phyloP scores from a whole-genome alignment of 2,797 vertebrate species.

The Sylvilagus floridanus region DNA sequence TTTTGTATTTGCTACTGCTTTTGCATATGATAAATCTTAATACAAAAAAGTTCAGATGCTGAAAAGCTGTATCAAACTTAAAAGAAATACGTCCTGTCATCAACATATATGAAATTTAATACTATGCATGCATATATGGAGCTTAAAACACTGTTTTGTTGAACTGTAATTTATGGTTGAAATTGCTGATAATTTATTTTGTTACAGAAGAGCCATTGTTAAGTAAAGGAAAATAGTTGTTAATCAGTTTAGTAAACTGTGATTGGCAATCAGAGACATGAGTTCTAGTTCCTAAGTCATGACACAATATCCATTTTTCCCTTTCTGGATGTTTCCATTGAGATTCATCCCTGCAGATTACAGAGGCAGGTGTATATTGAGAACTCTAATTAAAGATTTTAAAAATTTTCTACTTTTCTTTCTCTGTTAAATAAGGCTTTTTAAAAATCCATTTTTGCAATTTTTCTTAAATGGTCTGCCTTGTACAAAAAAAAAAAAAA shows the following conservation, averaged over 20 bases:
- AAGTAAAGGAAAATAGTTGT: conserved; percentile 62
- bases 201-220: conserved; percentile 56
- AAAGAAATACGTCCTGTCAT: conserved; percentile 5
- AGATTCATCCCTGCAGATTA: neutral
- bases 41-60: neutral
- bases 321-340: neutral
- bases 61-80: neutral
- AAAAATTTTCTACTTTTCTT: neutral
- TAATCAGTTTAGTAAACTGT: conserved; percentile 20
- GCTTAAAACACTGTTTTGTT: neutral
- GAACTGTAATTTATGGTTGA: conserved; percentile 56
- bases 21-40: conserved; percentile 37
- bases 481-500: neutral
- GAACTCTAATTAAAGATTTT: conserved; percentile 26
- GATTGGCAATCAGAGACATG: neutral
- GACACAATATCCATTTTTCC: neutral
- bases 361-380: neutral
- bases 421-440: conserved; percentile 26
- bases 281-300: neutral
- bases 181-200: conserved; percentile 69
- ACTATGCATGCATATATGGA: neutral
- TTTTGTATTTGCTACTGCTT: neutral
- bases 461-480: neutral
- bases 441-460: neutral
- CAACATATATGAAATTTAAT: neutral